A percentile compares a stretch with the other conserved stretches of the same genome.
phyloP scores from a whole-genome alignment of 1,140 invertebrate species.

The Drosophila baimaii region DNA sequence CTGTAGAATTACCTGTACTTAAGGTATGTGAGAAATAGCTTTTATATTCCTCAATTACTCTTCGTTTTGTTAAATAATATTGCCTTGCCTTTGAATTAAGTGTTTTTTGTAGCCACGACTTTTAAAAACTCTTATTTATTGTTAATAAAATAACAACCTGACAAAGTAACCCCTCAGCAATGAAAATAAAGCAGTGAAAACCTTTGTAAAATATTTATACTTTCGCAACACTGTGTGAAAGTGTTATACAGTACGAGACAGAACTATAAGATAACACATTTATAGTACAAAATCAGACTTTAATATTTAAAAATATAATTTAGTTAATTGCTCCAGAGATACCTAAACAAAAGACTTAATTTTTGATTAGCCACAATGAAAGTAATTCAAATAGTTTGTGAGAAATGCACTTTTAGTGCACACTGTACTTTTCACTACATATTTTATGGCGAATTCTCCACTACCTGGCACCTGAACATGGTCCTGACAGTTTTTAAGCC shows the following conservation, averaged over 20 bases:
- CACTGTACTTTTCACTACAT: conserved; percentile 25
- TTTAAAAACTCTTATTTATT: neutral
- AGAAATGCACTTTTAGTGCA: neutral
- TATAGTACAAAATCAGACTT: no score
- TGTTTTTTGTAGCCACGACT: neutral
- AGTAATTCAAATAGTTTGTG: neutral
- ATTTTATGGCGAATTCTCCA: conserved; percentile 41
- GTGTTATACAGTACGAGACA: neutral
- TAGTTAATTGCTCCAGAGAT: neutral
- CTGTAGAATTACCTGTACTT: conserved; percentile 1
- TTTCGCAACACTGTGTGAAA: conserved; percentile 42
- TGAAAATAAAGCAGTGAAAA: conserved; percentile 7
- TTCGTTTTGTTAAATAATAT: neutral
- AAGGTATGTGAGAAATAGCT: no score
- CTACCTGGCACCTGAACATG: conserved; percentile 23
- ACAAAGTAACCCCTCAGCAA: conserved; percentile 13
- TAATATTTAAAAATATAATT: no score
- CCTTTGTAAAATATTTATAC: conserved; percentile 40
- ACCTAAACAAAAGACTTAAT: neutral
- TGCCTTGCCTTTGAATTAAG: neutral
- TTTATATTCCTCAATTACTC: neutral
- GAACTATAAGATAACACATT: neutral
- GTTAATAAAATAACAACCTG: conserved; percentile 12
- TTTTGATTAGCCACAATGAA: neutral
- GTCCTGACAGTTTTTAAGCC: conserved; percentile 31